A percentile compares a stretch with the other conserved stretches of the same genome.
These are phyloP conservation scores for Babylonia areolata DNA, from an alignment of 1,140 invertebrate species.

Conservation along the genomic window DNA sequence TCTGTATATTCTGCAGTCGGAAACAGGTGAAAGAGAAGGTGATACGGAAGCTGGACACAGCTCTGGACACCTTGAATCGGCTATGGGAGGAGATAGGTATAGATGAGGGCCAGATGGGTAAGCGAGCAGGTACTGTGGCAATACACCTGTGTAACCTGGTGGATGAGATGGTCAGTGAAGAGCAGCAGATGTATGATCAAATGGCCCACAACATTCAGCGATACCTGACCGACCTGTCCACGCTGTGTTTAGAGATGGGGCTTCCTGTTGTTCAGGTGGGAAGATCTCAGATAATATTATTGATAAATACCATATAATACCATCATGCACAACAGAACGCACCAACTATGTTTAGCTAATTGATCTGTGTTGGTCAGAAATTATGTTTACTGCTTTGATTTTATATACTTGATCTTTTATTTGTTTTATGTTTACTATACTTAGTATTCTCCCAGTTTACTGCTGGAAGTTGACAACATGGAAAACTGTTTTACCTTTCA, in stretches of 20 bases:
- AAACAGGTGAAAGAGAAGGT: constrained; percentile 49
- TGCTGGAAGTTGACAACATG: too few relatives aligned
- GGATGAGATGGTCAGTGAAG: constrained; percentile 66
- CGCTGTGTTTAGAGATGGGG: constrained; percentile 53
- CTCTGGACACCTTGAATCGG: constrained; percentile 52
- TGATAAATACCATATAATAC: too few relatives aligned
- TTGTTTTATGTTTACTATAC: too few relatives aligned
- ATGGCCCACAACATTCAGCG: constrained; percentile 56
- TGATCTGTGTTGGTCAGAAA: too few relatives aligned
- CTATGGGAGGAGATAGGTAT: constrained; percentile 69
- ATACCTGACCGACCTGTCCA: constrained; percentile 48
- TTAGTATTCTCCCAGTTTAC: too few relatives aligned
- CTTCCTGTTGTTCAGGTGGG: constrained; percentile 43
- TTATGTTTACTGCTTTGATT: too few relatives aligned
- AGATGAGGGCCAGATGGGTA: constrained; percentile 49
- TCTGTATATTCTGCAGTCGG: constrained; percentile 29
- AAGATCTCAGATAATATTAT: too few relatives aligned
- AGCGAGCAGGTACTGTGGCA: constrained; percentile 55
- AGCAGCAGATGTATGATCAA: constrained; percentile 53
- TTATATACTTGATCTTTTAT: too few relatives aligned
- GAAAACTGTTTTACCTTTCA: too few relatives aligned
- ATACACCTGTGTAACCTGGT: constrained; percentile 62
- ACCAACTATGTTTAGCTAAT: too few relatives aligned
- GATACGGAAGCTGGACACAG: constrained; percentile 45
- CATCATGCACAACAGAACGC: too few relatives aligned